Base-by-base conservation (phyloP, 2,888 invertebrate species). In the Ochropacha duplaris region DNA sequence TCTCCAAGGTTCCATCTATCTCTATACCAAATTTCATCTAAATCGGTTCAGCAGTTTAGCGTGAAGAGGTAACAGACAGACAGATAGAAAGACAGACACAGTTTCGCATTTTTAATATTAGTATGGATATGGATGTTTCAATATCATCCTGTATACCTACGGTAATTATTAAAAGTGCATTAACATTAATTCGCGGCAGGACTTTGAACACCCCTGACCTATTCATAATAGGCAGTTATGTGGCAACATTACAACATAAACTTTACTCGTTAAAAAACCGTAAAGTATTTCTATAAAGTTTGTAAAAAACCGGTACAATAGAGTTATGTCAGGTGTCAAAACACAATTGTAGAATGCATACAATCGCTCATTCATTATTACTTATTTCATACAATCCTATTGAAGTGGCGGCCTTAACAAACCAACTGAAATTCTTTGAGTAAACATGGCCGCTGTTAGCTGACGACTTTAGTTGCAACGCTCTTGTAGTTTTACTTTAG, bases 341-440 rank as follows among this genome's bases (percentile, higher is more conserved):
- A 54, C 39, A 39, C 26, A 54, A 54, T 50, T 22, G 26, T 26
- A 44, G n/a, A 49, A 14, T 14, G 22, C 34, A 54, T 54, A 55
- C 54, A 55, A 55, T 44, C 44, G 44, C 19, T 44, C 44, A 54
- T 50, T 52, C 57, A 62, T 57, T 56, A 57, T 57, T 57, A 57
- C 57, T 34, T 28, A 44, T 36, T 59, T 62, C 59, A 55, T 61
- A 56, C 54, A 61, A 64, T 57, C 34, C 58, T 55, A 63, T 62
- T 44, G 44, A 44, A 44, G 19, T 44, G 19, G 57, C 59, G 61
- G 61, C 56, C 49, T 57, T 58, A 60, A 19, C 49, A 50, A 49
- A 61, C n/a, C 51, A 24, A 19, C 49, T 60, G 62, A 66, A 62
- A 66, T 66, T 52, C 62, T 61, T 59, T 55, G 52, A n/a, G 50